Evolutionary conservation across 2,888 invertebrate species (phyloP).

Genomic region (Euzophera pinguis): DNA sequence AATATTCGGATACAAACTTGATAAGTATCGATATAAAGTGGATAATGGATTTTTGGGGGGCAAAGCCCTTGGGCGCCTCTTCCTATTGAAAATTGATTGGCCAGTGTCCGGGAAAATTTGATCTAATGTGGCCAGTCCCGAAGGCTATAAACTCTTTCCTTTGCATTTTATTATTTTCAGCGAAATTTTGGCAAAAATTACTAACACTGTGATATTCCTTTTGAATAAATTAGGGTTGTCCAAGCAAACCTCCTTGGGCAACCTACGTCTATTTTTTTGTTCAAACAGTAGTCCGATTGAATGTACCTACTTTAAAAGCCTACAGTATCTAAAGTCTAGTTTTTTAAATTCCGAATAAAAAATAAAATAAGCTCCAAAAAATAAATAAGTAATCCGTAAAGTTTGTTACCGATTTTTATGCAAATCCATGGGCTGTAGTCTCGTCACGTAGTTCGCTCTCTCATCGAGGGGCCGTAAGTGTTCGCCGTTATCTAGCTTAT

Average conservation of each 20-base stretch:
- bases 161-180: not conserved
- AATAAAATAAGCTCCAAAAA: not conserved
- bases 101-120: constrained; percentile 6
- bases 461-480: constrained; percentile 12
- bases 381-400: constrained; percentile 9
- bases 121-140: constrained; percentile 1
- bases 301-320: too few species aligned
- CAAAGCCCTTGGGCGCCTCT: constrained; percentile 17
- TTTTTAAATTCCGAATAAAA: not conserved
- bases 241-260: too few species aligned
- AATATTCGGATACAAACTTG: constrained; percentile 20
- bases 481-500: constrained; percentile 14
- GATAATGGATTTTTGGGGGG: constrained; percentile 21
- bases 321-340: not conserved
- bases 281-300: too few species aligned
- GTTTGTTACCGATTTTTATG: constrained; percentile 8
- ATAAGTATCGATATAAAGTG: constrained; percentile 18
- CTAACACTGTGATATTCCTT: not conserved
- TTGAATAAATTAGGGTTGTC: too few species aligned
- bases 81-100: constrained; percentile 20
- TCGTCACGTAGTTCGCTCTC: constrained; percentile 8
- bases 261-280: too few species aligned
- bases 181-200: not conserved
- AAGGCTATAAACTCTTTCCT: not conserved
- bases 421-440: not conserved